Percentiles rank a stretch among this genome's conserved stretches.
phyloP scores from a whole-genome alignment of 2,797 vertebrate species.

The Avahi laniger region DNA sequence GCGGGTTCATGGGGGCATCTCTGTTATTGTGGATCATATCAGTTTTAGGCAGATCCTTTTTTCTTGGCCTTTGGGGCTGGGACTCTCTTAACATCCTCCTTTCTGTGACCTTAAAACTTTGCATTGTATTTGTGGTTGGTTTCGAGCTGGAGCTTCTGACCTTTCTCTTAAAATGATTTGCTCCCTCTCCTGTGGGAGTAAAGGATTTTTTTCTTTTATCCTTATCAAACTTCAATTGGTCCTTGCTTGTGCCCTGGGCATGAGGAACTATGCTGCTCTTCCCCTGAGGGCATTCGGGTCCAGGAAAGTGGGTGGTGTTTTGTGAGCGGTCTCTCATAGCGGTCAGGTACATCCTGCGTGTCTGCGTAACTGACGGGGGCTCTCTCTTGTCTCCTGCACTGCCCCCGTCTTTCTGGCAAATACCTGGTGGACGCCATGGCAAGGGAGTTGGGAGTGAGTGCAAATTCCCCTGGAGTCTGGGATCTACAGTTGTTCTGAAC shows the following conservation, averaged over 20 bases:
- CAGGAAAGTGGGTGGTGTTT: background rate
- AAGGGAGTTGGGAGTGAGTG: background rate
- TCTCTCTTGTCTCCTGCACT: too few relatives aligned
- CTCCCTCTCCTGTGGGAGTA: background rate
- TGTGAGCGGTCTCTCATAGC: background rate
- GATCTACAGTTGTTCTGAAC: background rate
- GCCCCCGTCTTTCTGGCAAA: background rate
- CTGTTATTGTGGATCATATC: background rate
- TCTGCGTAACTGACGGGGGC: background rate
- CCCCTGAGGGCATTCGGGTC: background rate
- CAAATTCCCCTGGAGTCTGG: background rate
- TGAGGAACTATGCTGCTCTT: background rate
- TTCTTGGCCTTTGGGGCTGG: background rate
- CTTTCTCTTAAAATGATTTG: background rate
- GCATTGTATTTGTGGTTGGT: background rate
- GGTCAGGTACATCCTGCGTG: background rate
- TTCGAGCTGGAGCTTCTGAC: background rate
- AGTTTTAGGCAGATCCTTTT: background rate
- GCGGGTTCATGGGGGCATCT: background rate
- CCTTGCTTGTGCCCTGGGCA: background rate
- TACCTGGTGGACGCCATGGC: background rate
- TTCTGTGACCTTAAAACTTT: background rate
- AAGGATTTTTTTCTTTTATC: background rate
- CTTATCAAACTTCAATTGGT: background rate
- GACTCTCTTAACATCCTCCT: background rate